These are phyloP conservation scores for Heliconius sara DNA, from an alignment of 2,888 invertebrate genomes.

Conservation along the genomic window DNA sequence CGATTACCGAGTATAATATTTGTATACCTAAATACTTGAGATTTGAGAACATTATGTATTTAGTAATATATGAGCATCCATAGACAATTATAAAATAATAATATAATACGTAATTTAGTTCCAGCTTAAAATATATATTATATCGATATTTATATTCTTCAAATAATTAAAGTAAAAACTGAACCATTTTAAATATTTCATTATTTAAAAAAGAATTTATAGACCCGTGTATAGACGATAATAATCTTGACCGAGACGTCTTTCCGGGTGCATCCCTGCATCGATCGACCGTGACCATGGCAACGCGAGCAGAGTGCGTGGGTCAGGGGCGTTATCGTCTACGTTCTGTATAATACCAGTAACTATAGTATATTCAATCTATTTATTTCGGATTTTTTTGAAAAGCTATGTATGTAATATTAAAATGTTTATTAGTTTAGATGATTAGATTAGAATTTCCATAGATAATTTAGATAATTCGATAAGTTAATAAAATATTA, in stretches of 20 bases:
- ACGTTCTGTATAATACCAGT: slow-evolving; percentile 20
- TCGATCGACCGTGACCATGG: slow-evolving; percentile 81
- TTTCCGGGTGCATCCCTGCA: slow-evolving; percentile 72
- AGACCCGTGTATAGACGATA: background rate
- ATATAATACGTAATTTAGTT: background rate
- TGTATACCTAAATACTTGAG: slow-evolving; percentile 8
- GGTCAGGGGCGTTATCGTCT: slow-evolving; percentile 71
- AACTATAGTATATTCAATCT: background rate
- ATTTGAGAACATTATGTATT: background rate
- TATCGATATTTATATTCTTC: too few relatives aligned
- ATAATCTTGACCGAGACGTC: slow-evolving; percentile 30
- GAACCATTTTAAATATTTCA: background rate
- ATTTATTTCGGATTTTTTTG: background rate
- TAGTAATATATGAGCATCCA: background rate
- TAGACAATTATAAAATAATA: background rate
- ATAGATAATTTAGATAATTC: too few relatives aligned
- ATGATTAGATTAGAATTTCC: background rate
- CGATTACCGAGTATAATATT: slow-evolving; percentile 38
- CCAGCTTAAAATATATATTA: too few relatives aligned
- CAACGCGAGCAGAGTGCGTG: slow-evolving; percentile 69
- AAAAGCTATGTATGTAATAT: background rate
- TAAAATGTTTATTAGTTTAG: background rate
- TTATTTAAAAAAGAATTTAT: background rate
- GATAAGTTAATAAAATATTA: background rate
- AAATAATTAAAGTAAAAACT: background rate